phyloP scores from a whole-genome alignment of 2,113 vertebrate genomes.

The Siniperca chuatsi region DNA sequence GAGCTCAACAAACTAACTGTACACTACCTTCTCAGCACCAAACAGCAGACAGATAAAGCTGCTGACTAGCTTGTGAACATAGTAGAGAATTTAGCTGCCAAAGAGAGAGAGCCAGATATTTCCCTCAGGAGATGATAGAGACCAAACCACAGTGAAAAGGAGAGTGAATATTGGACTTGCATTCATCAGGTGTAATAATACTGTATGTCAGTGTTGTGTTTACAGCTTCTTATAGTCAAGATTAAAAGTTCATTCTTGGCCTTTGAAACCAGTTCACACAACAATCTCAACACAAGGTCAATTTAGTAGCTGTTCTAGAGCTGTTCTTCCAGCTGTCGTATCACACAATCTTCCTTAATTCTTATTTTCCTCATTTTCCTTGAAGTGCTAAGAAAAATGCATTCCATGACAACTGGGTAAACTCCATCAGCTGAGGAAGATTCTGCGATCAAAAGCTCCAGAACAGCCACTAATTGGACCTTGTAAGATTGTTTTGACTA shows the following conservation, averaged over 20 bases:
- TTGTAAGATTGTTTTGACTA: background rate
- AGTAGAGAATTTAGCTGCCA: background rate
- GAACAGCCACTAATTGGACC: background rate
- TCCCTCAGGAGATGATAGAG: background rate
- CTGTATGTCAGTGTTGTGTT: no score
- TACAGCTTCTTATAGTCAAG: background rate
- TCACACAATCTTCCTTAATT: constrained; percentile 2
- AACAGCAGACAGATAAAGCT: background rate
- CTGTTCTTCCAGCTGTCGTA: background rate
- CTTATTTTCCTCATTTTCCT: background rate
- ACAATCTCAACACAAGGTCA: background rate
- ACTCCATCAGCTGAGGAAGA: background rate
- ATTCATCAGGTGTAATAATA: background rate
- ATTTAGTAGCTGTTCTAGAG: background rate
- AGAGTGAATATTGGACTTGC: background rate
- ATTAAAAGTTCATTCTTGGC: background rate
- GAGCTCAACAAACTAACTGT: background rate
- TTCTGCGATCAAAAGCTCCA: constrained; percentile 1
- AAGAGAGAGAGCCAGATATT: background rate
- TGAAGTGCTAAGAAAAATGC: constrained; percentile 3
- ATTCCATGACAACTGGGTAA: background rate
- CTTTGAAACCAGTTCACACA: background rate
- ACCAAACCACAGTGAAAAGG: background rate
- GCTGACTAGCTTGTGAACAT: background rate
- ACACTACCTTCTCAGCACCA: background rate